Conservation (phyloP, 2,888 invertebrate genomes). For the Encarsia formosa region DNA sequence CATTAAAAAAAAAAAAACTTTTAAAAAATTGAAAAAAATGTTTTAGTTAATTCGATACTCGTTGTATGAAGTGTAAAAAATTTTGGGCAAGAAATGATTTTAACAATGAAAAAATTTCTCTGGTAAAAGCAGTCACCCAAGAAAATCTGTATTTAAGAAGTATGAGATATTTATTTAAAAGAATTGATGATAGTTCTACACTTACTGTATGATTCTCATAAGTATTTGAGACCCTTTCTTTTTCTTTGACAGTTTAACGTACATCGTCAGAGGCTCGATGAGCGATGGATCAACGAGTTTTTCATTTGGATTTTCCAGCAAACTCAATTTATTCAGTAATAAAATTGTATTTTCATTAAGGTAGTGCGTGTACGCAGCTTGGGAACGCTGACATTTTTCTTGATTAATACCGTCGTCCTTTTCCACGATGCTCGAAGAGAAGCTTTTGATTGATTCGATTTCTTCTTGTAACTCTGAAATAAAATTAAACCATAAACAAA, state of each 20-base stretch:
- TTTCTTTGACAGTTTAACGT: constrained; percentile 39
- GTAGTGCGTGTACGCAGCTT: constrained; percentile 28
- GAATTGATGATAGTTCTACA: not conserved
- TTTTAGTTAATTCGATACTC: too few species aligned
- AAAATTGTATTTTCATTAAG: constrained; percentile 36
- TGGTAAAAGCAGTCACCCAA: too few species aligned
- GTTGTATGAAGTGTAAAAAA: too few species aligned
- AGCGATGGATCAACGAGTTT: constrained; percentile 41
- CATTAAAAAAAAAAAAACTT: too few species aligned
- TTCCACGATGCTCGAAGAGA: constrained; percentile 33
- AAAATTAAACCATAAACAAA: not conserved
- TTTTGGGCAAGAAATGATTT: too few species aligned
- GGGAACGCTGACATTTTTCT: constrained; percentile 21
- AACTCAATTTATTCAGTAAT: constrained; percentile 39
- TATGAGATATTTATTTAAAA: not conserved
- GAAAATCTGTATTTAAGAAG: too few species aligned
- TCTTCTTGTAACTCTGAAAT: constrained; percentile 36
- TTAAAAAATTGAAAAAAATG: too few species aligned
- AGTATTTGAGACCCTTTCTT: constrained; percentile 50
- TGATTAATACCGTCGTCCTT: constrained; percentile 32
- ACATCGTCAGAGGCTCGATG: constrained; percentile 39
- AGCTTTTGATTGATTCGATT: constrained; percentile 40
- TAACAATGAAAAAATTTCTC: not conserved
- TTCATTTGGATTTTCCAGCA: constrained; percentile 38
- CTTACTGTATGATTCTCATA: constrained; percentile 25